Conservation (phyloP, 2,113 vertebrate genomes). For the Odocoileus hemionus region DNA sequence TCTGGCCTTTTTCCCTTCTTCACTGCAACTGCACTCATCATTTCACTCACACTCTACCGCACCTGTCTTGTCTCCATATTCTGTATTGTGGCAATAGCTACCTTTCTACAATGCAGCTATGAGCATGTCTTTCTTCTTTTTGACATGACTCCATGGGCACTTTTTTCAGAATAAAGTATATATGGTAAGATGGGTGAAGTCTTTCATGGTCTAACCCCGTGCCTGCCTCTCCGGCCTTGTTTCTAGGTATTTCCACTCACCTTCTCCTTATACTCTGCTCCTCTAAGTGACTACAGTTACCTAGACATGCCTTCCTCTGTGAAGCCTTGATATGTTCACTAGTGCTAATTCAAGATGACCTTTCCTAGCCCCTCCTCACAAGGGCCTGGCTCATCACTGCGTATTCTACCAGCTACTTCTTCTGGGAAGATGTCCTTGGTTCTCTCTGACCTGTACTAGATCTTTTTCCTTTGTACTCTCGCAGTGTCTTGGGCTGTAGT, state of each 20-base stretch:
- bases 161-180: neutral
- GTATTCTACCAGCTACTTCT: neutral
- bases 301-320: neutral
- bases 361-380: neutral
- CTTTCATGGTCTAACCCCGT: neutral
- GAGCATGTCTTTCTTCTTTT: neutral
- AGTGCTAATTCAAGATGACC: neutral
- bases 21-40: fast-evolving
- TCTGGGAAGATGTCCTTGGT: neutral
- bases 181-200: neutral
- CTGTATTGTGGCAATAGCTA: neutral
- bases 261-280: neutral
- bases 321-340: neutral
- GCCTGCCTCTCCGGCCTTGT: neutral
- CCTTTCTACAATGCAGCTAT: neutral
- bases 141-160: neutral
- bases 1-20: neutral
- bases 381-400: neutral
- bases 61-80: neutral
- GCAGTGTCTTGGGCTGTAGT: neutral
- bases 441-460: too few species aligned
- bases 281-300: neutral
- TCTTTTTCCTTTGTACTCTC: neutral
- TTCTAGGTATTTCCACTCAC: neutral
- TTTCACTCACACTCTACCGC: neutral